A percentile compares a stretch with the other conserved stretches of the same genome.
These are phyloP conservation scores for Pseudococcus viburni DNA, from an alignment of 2,888 invertebrate species.

Conservation along the genomic window DNA sequence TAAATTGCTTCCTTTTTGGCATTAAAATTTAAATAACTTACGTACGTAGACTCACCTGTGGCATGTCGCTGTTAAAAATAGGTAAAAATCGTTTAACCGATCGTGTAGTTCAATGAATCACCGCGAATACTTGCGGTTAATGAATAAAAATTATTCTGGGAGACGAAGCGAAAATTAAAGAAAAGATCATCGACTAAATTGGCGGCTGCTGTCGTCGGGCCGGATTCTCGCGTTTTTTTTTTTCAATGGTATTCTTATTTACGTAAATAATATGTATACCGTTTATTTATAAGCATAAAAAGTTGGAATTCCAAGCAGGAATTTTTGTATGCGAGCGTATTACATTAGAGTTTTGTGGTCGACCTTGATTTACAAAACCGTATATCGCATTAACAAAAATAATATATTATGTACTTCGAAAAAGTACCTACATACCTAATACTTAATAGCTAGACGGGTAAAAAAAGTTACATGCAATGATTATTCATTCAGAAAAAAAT, in stretches of 20 bases:
- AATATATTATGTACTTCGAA: background rate
- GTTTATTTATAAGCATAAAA: background rate
- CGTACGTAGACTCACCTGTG: background rate
- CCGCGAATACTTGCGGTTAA: background rate
- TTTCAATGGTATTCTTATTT: background rate
- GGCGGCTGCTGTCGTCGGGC: background rate
- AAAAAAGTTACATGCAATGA: background rate
- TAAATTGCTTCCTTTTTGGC: background rate
- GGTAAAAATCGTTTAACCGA: background rate
- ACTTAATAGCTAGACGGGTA: background rate
- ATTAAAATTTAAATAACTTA: background rate
- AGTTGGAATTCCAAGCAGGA: background rate
- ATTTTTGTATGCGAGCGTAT: background rate
- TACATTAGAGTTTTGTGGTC: background rate
- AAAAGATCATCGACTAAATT: background rate
- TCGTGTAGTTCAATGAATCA: background rate
- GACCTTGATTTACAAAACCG: background rate
- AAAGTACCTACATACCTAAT: background rate
- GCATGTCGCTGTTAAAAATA: background rate
- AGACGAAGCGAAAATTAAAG: background rate
- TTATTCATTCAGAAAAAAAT: background rate
- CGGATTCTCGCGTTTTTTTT: background rate
- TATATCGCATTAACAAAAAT: background rate
- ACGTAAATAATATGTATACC: background rate
- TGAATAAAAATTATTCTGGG: background rate